phyloP scores from a whole-genome alignment of 1,140 invertebrate genomes.

The Ceratoteleas bidentatus region DNA sequence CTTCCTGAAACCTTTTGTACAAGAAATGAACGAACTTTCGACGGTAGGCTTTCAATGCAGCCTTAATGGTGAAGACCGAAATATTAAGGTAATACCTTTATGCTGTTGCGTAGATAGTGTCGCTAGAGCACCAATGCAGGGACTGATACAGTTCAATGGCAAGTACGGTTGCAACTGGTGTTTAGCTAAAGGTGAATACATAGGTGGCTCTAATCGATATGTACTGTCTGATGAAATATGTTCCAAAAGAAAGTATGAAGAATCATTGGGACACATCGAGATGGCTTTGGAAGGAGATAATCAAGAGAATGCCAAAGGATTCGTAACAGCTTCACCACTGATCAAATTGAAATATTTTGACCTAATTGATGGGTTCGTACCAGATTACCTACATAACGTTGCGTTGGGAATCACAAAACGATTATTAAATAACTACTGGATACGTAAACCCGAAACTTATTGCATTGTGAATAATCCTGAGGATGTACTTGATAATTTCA shows the following conservation, averaged over 20 bases:
- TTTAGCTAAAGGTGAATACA: not conserved
- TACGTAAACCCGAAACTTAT: not conserved
- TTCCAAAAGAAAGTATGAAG: not conserved
- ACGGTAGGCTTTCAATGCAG: not conserved
- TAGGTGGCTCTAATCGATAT: not conserved
- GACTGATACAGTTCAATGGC: not conserved
- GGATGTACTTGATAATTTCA: not conserved
- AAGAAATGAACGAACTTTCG: not conserved
- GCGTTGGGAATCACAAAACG: not conserved
- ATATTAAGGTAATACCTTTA: not conserved
- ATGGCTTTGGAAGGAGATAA: not conserved
- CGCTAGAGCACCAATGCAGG: not conserved
- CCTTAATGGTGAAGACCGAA: not conserved
- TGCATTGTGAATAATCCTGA: not conserved
- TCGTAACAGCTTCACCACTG: not conserved
- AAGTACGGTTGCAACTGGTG: not conserved
- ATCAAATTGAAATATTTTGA: not conserved
- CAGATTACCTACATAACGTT: not conserved
- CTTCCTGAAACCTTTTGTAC: not conserved
- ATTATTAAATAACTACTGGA: not conserved
- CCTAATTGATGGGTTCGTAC: not conserved
- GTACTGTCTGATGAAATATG: not conserved
- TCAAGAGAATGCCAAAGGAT: not conserved
- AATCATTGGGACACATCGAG: not conserved
- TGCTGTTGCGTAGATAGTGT: not conserved